Evolutionary conservation across 2,888 invertebrate genomes (phyloP).

Genomic region (Theristus sp.): DNA sequence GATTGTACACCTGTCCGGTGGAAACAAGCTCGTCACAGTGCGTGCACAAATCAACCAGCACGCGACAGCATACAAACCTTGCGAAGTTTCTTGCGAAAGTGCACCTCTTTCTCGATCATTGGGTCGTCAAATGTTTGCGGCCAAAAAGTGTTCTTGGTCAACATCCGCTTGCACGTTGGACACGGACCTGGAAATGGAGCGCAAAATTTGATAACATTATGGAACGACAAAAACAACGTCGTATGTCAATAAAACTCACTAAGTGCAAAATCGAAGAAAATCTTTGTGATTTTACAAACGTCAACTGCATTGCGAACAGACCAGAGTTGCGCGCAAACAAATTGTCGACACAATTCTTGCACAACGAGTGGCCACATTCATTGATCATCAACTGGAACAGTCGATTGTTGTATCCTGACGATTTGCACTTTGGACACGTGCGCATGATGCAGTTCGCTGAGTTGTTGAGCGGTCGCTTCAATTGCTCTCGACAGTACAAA

Average conservation of each 20-base stretch:
- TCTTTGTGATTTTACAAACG: background rate
- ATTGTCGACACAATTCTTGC: slow-evolving; percentile 89
- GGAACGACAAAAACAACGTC: no score
- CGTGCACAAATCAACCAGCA: no score
- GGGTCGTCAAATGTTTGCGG: slow-evolving; percentile 91
- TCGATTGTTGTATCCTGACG: slow-evolving; percentile 85
- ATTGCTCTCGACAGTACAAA: no score
- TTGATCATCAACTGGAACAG: slow-evolving; percentile 91
- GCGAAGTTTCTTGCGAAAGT: slow-evolving; percentile 68
- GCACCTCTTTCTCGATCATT: slow-evolving; percentile 86
- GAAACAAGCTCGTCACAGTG: no score
- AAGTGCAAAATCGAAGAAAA: background rate
- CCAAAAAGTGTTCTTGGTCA: slow-evolving; percentile 63
- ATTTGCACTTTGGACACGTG: slow-evolving; percentile 87
- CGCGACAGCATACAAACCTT: slow-evolving; percentile 22
- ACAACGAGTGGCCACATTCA: slow-evolving; percentile 87
- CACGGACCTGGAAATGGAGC: no score
- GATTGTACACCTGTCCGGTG: slow-evolving; percentile 53
- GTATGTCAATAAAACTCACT: no score
- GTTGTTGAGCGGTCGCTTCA: no score
- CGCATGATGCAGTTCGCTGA: slow-evolving; percentile 16
- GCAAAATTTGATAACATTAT: no score
- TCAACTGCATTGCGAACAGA: slow-evolving; percentile 79
- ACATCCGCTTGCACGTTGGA: background rate
- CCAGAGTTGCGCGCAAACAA: slow-evolving; percentile 90